phyloP scores from a whole-genome alignment of 2,797 vertebrate genomes.

The Morelia viridis region DNA sequence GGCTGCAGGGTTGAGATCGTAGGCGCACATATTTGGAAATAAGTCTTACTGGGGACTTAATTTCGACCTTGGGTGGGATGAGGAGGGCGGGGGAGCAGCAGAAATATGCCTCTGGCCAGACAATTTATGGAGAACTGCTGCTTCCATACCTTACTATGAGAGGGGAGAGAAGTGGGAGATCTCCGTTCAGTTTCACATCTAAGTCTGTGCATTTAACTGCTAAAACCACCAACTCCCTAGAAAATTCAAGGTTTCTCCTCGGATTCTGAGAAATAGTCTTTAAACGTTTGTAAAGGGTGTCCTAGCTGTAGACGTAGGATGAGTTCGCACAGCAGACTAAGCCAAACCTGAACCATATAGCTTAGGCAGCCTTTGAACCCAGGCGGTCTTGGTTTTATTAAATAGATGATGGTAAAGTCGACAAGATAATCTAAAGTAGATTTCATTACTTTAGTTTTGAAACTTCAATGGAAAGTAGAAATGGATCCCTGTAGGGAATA shows the following conservation, averaged over 20 bases:
- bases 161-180: neutral
- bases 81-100: neutral
- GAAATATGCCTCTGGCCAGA: neutral
- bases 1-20: neutral
- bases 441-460: no score
- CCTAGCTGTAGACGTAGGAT: no score
- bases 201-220: neutral
- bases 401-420: no score
- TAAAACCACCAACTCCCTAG: neutral
- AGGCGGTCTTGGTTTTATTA: no score
- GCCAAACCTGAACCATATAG: no score
- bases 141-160: neutral
- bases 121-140: neutral
- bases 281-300: neutral
- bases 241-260: neutral
- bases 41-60: neutral
- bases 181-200: neutral
- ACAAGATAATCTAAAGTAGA: no score
- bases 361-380: no score
- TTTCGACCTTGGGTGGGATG: neutral
- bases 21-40: neutral
- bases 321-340: no score
- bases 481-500: no score
- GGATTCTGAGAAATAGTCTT: neutral
- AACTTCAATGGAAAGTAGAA: no score